These are phyloP conservation scores for Dasysyrphus albostriatus DNA, from an alignment of 2,888 invertebrate species.

Conservation along the genomic window DNA sequence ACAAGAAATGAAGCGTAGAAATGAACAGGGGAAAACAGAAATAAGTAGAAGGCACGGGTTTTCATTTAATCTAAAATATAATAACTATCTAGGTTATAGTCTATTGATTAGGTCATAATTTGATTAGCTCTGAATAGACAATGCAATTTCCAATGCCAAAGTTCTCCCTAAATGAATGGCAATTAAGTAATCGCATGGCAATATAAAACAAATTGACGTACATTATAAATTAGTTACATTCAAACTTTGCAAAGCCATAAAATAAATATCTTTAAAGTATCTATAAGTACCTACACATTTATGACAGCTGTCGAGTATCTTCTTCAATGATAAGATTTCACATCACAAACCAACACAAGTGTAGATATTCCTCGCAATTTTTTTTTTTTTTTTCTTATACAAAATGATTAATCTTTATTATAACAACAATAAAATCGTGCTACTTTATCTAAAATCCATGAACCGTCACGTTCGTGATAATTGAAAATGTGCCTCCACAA, in stretches of 20 bases:
- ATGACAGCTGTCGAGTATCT: slow-evolving; percentile 14
- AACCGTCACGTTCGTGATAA: slow-evolving; percentile 31
- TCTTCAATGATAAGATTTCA: slow-evolving; percentile 1
- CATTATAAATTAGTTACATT: not conserved
- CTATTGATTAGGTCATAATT: too few species aligned
- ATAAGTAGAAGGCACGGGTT: too few species aligned
- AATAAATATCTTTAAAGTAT: slow-evolving; percentile 3
- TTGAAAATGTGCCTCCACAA: not conserved
- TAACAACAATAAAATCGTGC: not conserved
- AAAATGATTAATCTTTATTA: slow-evolving; percentile 20
- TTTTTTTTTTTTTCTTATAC: not conserved
- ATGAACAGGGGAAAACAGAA: too few species aligned
- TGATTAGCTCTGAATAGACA: too few species aligned
- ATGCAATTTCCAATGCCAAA: too few species aligned
- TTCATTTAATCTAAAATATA: too few species aligned
- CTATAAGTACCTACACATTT: not conserved
- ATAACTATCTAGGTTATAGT: too few species aligned
- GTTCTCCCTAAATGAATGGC: too few species aligned
- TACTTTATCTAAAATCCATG: slow-evolving; percentile 23
- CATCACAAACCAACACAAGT: not conserved
- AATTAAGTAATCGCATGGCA: not conserved
- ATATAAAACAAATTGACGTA: slow-evolving; percentile 8
- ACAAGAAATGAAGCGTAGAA: too few species aligned
- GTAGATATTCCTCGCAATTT: not conserved
- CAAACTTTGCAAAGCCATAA: not conserved